Conservation (phyloP, 1,140 invertebrate genomes). For the Ruditapes philippinarum region DNA sequence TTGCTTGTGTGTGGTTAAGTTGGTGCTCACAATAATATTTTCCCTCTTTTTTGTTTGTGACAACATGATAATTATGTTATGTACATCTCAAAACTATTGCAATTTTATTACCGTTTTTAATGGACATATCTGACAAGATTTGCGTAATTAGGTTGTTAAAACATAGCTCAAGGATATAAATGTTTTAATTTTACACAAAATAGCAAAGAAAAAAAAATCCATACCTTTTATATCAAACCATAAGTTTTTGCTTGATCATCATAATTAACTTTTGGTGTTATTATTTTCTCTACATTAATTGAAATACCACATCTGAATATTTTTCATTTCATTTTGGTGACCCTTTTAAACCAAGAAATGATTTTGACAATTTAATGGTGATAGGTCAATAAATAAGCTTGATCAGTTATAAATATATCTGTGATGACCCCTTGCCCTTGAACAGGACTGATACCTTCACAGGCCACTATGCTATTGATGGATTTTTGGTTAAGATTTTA, state of each 20-base stretch:
- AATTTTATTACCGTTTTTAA: conserved; percentile 14
- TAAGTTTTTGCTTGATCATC: no score
- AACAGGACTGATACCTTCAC: neutral
- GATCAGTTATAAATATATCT: neutral
- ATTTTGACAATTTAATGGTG: neutral
- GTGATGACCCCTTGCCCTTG: neutral
- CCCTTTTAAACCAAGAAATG: no score
- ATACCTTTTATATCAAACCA: no score
- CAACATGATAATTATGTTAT: neutral
- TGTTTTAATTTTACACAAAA: neutral
- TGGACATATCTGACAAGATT: neutral
- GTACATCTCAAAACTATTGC: neutral
- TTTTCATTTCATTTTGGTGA: no score
- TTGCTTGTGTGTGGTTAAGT: neutral
- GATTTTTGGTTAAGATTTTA: neutral
- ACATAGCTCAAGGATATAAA: neutral
- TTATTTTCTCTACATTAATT: no score
- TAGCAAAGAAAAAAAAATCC: no score
- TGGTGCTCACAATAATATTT: neutral
- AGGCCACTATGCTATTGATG: neutral
- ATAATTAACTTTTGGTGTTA: no score
- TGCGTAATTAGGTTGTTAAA: neutral
- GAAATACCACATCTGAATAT: no score
- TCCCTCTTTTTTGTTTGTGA: neutral
- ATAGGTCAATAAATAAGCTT: neutral